These are phyloP conservation scores for Scytalopus superciliaris DNA, from an alignment of 2,113 vertebrate species.

Conservation along the genomic window DNA sequence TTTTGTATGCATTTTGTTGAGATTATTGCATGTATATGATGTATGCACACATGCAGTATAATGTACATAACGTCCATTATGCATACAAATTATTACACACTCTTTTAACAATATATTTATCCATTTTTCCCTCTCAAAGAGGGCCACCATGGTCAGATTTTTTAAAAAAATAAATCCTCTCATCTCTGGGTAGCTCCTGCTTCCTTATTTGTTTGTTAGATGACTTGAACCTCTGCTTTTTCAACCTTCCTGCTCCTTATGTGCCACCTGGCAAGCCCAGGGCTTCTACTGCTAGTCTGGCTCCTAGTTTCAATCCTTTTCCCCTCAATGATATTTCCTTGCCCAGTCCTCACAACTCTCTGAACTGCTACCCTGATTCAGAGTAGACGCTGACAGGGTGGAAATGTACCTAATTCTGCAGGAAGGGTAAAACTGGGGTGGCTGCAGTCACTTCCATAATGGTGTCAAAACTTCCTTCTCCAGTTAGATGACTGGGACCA, in stretches of 20 bases:
- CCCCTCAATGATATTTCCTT: not conserved
- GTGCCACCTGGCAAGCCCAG: not conserved
- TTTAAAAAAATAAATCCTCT: not conserved
- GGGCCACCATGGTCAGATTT: not conserved
- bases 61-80: not conserved
- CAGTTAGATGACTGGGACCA: not conserved
- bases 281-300: not conserved
- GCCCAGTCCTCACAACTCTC: not conserved
- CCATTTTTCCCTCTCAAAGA: not conserved
- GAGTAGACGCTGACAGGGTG: not conserved
- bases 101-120: not conserved
- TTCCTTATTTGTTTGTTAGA: not conserved
- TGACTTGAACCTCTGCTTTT: not conserved
- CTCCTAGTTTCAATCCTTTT: not conserved
- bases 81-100: not conserved
- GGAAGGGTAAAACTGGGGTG: not conserved
- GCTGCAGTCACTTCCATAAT: accelerated
- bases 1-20: not conserved
- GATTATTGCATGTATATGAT: not conserved
- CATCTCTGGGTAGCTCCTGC: not conserved
- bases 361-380: not conserved
- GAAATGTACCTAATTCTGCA: not conserved
- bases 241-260: not conserved
- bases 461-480: not conserved
- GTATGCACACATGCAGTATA: not conserved